Base-by-base conservation (phyloP, 1,140 invertebrate species). In the Drosophila rufa region DNA sequence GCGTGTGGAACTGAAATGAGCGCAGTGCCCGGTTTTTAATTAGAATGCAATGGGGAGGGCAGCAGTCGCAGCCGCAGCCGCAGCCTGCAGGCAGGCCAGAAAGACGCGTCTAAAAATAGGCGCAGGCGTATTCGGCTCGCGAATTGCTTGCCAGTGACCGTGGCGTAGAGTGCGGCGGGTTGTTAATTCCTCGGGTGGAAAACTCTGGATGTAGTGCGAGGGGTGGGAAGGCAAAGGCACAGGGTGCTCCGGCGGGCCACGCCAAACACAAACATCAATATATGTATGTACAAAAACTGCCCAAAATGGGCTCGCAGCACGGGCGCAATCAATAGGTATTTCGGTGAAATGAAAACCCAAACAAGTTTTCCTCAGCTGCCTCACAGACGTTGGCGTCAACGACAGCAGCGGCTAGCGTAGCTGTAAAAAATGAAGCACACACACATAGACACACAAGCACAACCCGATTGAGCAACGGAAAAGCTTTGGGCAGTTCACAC, bases 1-100 rank as follows among this genome's bases (percentile, higher is more conserved):
- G 74, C 66, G 80, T 83, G 70, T 82, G 60, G 79, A 86, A 86
- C 68, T 76, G 85, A 85, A 89, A 90, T 82, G 85, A 85, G 85
- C 81, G 61, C 85, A 89, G 30, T 76, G 75, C 59, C 78, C 60
- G 64, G 64, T 60, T 79, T 86, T 90, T 84, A 90, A 84, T 89
- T 90, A 89, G 85, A 89, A 81, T 90, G 81, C 80, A 89, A 84
- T 84, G 83, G 55, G 84, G 69, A 74, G 60, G 64, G 51, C 51
- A 38, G 22, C 22, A 22, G 19, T 22, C 19, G 50, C 11, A 2
- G 14, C 48, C 14, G 7, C 42, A 8, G 42, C n/a, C 7, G 2
- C n/a, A 43, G 42, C 42, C 42, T 17, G 50, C n/a, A 43, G 42
- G n/a, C 53, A 57, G 43, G 40, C 58, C 51, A 30, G 19, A 77